Conservation (phyloP, 2,113 vertebrate genomes). For the Recurvirostra avosetta region DNA sequence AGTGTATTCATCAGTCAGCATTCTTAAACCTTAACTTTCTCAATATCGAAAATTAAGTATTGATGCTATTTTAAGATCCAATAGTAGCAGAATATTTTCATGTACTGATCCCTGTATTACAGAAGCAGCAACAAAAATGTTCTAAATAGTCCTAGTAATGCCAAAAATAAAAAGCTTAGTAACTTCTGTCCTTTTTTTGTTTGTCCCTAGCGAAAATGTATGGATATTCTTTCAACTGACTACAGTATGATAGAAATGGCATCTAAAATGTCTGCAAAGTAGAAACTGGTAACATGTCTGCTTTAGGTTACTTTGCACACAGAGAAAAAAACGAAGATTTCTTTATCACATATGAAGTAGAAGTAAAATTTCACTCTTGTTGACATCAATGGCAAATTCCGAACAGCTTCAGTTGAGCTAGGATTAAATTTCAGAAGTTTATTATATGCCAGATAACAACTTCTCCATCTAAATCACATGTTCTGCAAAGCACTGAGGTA, state of each 20-base stretch:
- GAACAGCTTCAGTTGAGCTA: not conserved
- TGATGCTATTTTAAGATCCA: not conserved
- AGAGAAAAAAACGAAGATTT: not conserved
- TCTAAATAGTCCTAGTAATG: not conserved
- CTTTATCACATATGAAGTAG: not conserved
- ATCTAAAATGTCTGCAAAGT: not conserved
- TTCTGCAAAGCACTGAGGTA: not conserved
- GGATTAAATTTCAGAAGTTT: constrained; percentile 27
- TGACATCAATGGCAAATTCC: not conserved
- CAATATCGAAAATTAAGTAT: not conserved
- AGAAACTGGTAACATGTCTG: not conserved
- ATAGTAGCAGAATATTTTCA: not conserved
- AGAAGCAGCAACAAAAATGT: not conserved
- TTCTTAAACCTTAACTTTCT: not conserved
- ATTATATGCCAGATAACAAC: not conserved
- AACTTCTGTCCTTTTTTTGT: not conserved
- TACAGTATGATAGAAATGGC: not conserved
- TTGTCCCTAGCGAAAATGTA: not conserved
- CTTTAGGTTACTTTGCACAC: not conserved
- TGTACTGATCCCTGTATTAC: not conserved
- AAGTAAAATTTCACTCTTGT: not conserved
- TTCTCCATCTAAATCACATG: not conserved
- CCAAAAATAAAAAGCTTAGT: not conserved
- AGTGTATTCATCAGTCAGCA: not conserved
- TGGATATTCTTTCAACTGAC: not conserved